These are phyloP conservation scores for Neopelma chrysocephalum DNA, from an alignment of 2,797 vertebrate species.

Conservation along the genomic window DNA sequence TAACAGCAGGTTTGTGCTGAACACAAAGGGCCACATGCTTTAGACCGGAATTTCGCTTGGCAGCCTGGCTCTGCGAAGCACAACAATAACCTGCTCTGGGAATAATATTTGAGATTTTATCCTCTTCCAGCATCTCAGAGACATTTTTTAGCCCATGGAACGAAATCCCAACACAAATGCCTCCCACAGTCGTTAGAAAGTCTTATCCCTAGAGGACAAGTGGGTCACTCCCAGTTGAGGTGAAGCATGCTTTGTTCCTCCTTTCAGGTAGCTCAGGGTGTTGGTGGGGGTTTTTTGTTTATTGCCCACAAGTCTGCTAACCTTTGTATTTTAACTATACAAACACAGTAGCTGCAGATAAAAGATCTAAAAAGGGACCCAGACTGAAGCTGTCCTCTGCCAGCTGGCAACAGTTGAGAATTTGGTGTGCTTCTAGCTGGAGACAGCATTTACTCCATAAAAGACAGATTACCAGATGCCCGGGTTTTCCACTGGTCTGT, in stretches of 20 bases:
- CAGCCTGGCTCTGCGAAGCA: background rate
- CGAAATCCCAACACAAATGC: background rate
- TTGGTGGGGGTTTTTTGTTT: background rate
- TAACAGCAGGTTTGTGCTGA: background rate
- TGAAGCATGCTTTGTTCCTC: background rate
- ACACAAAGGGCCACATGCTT: background rate
- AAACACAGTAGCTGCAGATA: background rate
- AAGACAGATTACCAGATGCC: background rate
- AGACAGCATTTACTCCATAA: background rate
- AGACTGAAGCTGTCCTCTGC: background rate
- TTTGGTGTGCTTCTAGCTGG: background rate
- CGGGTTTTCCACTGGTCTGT: constrained; percentile 5
- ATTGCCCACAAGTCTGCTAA: background rate
- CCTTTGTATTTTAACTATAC: background rate
- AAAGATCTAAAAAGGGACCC: background rate
- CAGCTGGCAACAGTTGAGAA: background rate
- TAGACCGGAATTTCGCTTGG: background rate
- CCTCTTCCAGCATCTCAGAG: background rate
- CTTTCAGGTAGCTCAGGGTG: background rate
- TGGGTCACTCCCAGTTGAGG: background rate
- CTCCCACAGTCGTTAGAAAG: background rate
- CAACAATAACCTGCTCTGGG: background rate
- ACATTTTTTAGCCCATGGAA: background rate
- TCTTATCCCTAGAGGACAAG: background rate
- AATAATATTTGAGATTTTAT: background rate